A percentile compares a stretch with the other conserved stretches of the same genome.
phyloP scores from a whole-genome alignment of 2,888 invertebrate genomes.

The Cantharis lateralis region DNA sequence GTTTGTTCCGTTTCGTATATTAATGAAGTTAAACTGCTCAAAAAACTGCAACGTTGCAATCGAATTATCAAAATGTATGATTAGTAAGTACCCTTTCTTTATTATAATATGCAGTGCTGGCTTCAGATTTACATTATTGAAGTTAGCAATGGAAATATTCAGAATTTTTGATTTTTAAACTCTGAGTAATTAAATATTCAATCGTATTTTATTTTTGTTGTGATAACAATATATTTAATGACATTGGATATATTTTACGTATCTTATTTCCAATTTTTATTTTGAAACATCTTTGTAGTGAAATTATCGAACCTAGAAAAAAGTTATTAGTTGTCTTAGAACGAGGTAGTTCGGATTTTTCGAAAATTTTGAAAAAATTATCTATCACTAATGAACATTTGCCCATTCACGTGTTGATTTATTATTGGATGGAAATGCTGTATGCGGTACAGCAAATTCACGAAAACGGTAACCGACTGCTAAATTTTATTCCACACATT shows the following conservation, averaged over 20 bases:
- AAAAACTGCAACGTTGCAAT: constrained; percentile 79
- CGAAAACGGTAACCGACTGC: constrained; percentile 66
- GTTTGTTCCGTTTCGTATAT: constrained; percentile 76
- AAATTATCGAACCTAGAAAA: constrained; percentile 63
- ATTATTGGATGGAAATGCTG: constrained; percentile 95
- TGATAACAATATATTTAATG: too few relatives aligned
- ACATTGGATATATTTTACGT: too few relatives aligned
- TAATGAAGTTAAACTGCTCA: constrained; percentile 85
- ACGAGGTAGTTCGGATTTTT: constrained; percentile 88
- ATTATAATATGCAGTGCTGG: not conserved
- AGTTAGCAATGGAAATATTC: too few relatives aligned
- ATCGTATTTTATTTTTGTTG: too few relatives aligned
- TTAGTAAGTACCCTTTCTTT: constrained; percentile 68
- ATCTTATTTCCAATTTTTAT: not conserved
- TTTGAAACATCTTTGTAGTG: constrained; percentile 60
- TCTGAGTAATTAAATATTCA: too few relatives aligned
- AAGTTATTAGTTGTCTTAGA: constrained; percentile 88
- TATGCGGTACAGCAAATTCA: constrained; percentile 90
- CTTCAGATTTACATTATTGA: too few relatives aligned
- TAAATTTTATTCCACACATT: not conserved
- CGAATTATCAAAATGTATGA: constrained; percentile 85
- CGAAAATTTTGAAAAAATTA: constrained; percentile 68
- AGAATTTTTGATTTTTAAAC: too few relatives aligned
- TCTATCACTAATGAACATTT: constrained; percentile 56
- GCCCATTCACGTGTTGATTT: constrained; percentile 77